Evolutionary conservation across 1,140 invertebrate genomes (phyloP).

Genomic region (Catajapyx aquilonaris): DNA sequence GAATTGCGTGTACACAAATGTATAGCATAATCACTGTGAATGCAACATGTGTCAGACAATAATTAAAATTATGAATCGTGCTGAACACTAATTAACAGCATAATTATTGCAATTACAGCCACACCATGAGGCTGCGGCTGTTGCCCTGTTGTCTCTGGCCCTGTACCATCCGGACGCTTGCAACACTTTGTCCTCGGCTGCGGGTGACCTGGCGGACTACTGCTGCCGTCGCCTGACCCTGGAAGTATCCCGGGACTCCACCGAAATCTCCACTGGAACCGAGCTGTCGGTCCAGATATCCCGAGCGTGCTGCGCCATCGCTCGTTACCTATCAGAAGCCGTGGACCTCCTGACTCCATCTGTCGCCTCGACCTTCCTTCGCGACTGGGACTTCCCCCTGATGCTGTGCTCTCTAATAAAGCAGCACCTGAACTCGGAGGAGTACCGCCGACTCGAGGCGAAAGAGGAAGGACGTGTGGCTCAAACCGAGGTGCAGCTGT

Average conservation of each 20-base stretch:
- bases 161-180: slow-evolving; percentile 12
- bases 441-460: neutral
- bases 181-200: slow-evolving; percentile 12
- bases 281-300: too few relatives aligned
- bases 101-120: slow-evolving; percentile 12
- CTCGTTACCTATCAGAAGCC: neutral
- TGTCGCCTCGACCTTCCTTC: neutral
- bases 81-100: neutral
- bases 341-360: neutral
- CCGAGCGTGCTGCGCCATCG: neutral
- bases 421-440: too few relatives aligned
- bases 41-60: too few relatives aligned
- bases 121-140: slow-evolving; percentile 13
- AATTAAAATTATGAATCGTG: neutral
- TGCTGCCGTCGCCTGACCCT: slow-evolving; percentile 7
- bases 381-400: neutral
- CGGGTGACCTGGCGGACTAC: slow-evolving; percentile 14
- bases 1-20: too few relatives aligned
- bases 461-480: neutral
- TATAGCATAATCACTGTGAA: too few relatives aligned
- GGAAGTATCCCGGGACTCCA: neutral
- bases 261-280: neutral
- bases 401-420: neutral
- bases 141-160: slow-evolving; percentile 13
- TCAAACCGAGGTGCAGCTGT: neutral